A percentile compares a stretch with the other conserved stretches of the same genome.
These are phyloP conservation scores for Gnathonemus longibarbis DNA, from an alignment of 2,113 vertebrate genomes.

Conservation along the genomic window DNA sequence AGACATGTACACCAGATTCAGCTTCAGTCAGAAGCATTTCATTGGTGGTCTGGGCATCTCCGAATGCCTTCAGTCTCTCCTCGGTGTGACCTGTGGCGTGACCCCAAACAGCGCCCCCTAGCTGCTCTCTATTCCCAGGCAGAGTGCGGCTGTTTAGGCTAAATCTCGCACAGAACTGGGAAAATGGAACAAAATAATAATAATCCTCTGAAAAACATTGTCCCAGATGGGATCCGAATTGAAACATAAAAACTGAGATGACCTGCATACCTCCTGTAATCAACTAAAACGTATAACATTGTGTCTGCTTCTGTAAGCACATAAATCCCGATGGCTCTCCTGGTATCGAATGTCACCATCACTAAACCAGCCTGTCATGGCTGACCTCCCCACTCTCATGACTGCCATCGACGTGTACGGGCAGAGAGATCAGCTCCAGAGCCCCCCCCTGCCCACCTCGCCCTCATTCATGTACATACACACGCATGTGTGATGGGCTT, in stretches of 20 bases:
- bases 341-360: background rate
- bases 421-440: background rate
- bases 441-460: background rate
- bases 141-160: background rate
- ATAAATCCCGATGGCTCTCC: background rate
- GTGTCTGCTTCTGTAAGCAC: background rate
- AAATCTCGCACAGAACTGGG: background rate
- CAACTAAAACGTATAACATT: background rate
- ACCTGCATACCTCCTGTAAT: background rate
- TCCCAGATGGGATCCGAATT: background rate
- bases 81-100: background rate
- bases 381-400: background rate
- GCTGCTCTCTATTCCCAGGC: background rate
- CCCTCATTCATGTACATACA: background rate
- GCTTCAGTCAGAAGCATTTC: background rate
- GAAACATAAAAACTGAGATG: background rate
- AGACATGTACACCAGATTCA: background rate
- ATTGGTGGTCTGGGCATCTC: background rate
- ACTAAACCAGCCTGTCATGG: background rate
- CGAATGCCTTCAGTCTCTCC: background rate
- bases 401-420: background rate
- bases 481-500: background rate
- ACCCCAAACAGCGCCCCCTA: background rate
- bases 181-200: background rate
- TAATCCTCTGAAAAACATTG: background rate